Conservation (phyloP, 2,888 invertebrate species). For the Epirrhoe tristata region DNA sequence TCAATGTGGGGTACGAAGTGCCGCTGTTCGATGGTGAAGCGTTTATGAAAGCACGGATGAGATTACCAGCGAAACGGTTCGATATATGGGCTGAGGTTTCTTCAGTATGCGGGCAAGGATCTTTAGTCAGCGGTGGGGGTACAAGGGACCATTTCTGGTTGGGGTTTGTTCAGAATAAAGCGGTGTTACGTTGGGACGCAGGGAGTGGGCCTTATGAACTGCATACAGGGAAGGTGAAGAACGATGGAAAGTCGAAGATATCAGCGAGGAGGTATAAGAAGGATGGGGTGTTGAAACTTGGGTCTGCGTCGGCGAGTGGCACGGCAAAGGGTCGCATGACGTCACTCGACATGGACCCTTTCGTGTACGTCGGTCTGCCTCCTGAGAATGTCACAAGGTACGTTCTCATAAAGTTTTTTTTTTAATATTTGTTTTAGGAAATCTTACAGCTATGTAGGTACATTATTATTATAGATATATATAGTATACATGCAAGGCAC, state of each 20-base stretch:
- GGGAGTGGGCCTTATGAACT: conserved; percentile 74
- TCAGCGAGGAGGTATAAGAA: conserved; percentile 77
- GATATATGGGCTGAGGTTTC: conserved; percentile 81
- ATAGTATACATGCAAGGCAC: too few species aligned
- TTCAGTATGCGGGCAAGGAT: conserved; percentile 72
- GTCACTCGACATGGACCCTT: conserved; percentile 75
- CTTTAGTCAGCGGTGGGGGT: conserved; percentile 73
- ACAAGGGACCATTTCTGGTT: conserved; percentile 79
- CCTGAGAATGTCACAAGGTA: conserved; percentile 77
- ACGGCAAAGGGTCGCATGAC: conserved; percentile 75
- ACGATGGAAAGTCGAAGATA: conserved; percentile 70
- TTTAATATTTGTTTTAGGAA: too few species aligned
- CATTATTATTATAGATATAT: too few species aligned
- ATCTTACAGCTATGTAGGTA: too few species aligned
- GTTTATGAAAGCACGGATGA: conserved; percentile 67
- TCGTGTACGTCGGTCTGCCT: conserved; percentile 72
- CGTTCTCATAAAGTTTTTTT: conserved; percentile 47
- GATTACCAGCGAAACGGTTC: conserved; percentile 74
- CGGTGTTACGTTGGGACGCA: conserved; percentile 73
- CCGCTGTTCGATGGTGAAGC: conserved; percentile 78
- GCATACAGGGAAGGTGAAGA: conserved; percentile 68
- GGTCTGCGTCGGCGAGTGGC: conserved; percentile 66
- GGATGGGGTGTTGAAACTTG: conserved; percentile 73
- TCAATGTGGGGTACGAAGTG: conserved; percentile 64
- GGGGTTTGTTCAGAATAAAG: conserved; percentile 71